Evolutionary conservation across 1,140 invertebrate species (phyloP), one percentile per base, ranked within the genome.

Genomic region (Amphibalanus amphitrite): DNA sequence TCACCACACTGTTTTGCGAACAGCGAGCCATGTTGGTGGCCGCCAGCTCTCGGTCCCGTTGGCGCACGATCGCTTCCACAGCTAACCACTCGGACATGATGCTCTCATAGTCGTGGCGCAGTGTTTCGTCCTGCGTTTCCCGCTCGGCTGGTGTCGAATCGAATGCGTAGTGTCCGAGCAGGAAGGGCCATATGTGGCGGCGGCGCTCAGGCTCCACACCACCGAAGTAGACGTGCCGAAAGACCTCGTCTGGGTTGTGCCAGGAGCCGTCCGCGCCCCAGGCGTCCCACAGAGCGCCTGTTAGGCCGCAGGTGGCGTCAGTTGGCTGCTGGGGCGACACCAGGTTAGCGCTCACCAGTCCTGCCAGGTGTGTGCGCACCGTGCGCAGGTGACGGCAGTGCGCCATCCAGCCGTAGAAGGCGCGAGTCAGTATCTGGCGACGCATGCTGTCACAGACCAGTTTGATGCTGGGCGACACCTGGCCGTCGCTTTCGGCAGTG

Each of bases 401-500:
- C 15, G 93, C 92, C 68, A 96, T 81, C 94, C 93, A 97, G 71
- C 94, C 94, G 80, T 97, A 96, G 81, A 97, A 97, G 67, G 95
- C 95, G 74, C 94, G 82, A 0, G 93, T 95, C 73, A 97, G 90
- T 71, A 97, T 96, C 82, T 97, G 94, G 67, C 89, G 85, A 74
- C 88, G 89, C 93, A 97, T 97, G 0, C 91, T 94, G 78, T 90
- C 88, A 83, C 94, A 97, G n/a, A 97, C 86, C 28, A 74, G 69
- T 40, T 74, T 69, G 59, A 67, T 67, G 65, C 65, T 67, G 23
- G 65, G 65, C 65, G 65, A 67, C 65, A 28, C 26, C 65, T 67
- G n/a, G 17, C 28, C 65, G 28, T 26, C 65, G n/a, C 23, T 67
- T n/a, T 23, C 26, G 23, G 64, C 3, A 65, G n/a, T n/a, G n/a